These are phyloP conservation scores for human (Homo sapiens) DNA, from an alignment of 2,113 vertebrate genomes.

Conservation along the genomic window GRCh38 chr11:118094501-118095000, in stretches of 20 bases:
- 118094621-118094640: not conserved
- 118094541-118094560: not conserved
- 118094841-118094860: slow-evolving; percentile 81
- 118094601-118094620: no score
- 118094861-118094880: not conserved
- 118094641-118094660: not conserved
- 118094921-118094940: no score
- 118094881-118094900: not conserved
- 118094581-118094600: no score
- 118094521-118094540: not conserved
- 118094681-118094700: not conserved
- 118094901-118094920: not conserved
- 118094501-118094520: not conserved
- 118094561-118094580: not conserved
- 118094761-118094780: no score
- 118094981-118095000: not conserved
- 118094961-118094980: not conserved
- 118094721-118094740: not conserved
- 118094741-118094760: not conserved
- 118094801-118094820: slow-evolving; percentile 75
- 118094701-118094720: not conserved
- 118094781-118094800: not conserved
- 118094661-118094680: not conserved
- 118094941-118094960: not conserved
- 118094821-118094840: slow-evolving; percentile 73